Evolutionary conservation across 2,888 invertebrate species (phyloP).

Genomic region (Hirtodrosophila confusa): DNA sequence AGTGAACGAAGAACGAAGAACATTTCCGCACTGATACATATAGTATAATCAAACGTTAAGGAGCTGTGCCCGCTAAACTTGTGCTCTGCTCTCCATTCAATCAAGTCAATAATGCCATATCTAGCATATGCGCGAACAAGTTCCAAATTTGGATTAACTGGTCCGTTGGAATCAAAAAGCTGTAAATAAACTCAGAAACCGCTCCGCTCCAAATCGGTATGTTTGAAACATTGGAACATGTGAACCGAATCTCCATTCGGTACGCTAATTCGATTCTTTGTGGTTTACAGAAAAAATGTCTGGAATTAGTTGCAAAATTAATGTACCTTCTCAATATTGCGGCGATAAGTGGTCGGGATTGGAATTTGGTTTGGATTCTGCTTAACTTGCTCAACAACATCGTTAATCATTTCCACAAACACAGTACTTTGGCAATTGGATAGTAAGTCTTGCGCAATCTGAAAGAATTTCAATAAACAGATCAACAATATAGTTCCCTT

Average conservation of each 20-base stretch:
- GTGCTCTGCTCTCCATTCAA: constrained; percentile 29
- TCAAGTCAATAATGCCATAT: constrained; percentile 13
- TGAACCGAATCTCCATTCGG: constrained; percentile 29
- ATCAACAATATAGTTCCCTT: not conserved
- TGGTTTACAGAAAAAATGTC: constrained; percentile 9
- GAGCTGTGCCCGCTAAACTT: constrained; percentile 1
- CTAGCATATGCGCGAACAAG: not conserved
- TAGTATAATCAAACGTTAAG: not conserved
- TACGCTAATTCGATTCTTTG: constrained; percentile 19
- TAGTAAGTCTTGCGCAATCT: constrained; percentile 91
- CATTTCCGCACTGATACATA: too few species aligned
- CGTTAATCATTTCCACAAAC: constrained; percentile 93
- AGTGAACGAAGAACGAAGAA: too few species aligned
- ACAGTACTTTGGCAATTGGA: constrained; percentile 91
- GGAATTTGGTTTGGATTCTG: constrained; percentile 91
- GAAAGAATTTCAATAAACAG: constrained; percentile 33
- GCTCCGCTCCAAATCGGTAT: constrained; percentile 22
- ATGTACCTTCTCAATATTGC: constrained; percentile 83
- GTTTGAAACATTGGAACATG: constrained; percentile 21
- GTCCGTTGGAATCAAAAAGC: constrained; percentile 22
- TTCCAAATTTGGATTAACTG: constrained; percentile 23
- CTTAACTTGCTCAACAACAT: constrained; percentile 92
- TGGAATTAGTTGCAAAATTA: constrained; percentile 17
- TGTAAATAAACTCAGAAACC: constrained; percentile 32
- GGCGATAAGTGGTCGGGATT: constrained; percentile 84